These are phyloP conservation scores for Scortum barcoo DNA, from an alignment of 2,113 vertebrate species.

Conservation along the genomic window DNA sequence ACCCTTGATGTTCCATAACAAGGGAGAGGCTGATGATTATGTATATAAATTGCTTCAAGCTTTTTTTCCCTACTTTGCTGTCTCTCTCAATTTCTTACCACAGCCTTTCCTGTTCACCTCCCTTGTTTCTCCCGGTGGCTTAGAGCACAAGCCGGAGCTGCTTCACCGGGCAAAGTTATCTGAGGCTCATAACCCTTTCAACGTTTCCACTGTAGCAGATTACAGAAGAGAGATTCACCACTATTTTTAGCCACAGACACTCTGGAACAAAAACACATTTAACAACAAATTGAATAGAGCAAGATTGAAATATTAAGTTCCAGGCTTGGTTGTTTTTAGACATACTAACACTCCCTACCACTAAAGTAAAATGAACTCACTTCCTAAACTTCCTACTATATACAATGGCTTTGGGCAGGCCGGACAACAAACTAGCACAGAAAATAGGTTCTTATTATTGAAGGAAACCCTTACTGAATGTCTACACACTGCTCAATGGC, in stretches of 20 bases:
- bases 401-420: constrained; percentile 71
- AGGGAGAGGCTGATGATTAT: constrained; percentile 52
- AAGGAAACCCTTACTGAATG: constrained; percentile 12
- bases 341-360: constrained; percentile 50
- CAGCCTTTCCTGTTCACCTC: constrained; percentile 10
- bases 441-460: constrained; percentile 27
- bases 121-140: constrained; percentile 18
- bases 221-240: constrained; percentile 52
- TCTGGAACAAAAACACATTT: constrained; percentile 16
- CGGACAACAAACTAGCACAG: constrained; percentile 34
- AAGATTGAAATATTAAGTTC: neutral
- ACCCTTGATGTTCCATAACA: constrained; percentile 68
- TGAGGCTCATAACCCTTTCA: constrained; percentile 44
- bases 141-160: constrained; percentile 7
- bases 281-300: constrained; percentile 19
- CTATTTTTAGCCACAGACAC: constrained; percentile 62
- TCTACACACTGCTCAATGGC: neutral
- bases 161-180: constrained; percentile 21
- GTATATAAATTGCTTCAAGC: constrained; percentile 11
- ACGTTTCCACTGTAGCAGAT: constrained; percentile 44
- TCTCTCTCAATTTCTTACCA: constrained; percentile 8
- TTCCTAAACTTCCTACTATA: constrained; percentile 80
- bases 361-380: constrained; percentile 72
- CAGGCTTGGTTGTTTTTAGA: constrained; percentile 48
- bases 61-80: neutral